Percentiles rank a stretch among this genome's conserved stretches.
phyloP scores from a whole-genome alignment of 2,113 vertebrate species.

The Leiothrix lutea region DNA sequence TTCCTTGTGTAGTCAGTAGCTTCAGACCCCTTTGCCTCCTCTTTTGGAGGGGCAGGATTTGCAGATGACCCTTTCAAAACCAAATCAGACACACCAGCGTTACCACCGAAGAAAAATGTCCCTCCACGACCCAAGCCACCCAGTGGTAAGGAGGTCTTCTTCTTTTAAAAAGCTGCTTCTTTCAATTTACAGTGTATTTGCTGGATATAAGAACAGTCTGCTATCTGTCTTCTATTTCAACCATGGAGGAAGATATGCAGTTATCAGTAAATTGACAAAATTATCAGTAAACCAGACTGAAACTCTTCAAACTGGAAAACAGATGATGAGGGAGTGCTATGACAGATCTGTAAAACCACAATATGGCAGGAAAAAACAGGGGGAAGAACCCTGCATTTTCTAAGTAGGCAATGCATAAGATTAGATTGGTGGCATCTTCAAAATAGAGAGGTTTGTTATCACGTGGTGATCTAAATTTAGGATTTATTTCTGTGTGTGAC shows the following conservation, averaged over 20 bases:
- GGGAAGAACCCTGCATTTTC: not conserved
- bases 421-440: not conserved
- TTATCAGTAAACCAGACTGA: not conserved
- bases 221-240: not conserved
- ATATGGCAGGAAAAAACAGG: not conserved
- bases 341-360: not conserved
- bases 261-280: not conserved
- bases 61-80: conserved; percentile 91
- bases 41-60: conserved; percentile 80
- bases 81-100: conserved; percentile 89
- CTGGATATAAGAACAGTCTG: not conserved
- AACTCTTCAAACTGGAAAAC: not conserved
- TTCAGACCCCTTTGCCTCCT: conserved; percentile 70
- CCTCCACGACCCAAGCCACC: conserved; percentile 93
- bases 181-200: not conserved
- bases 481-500: not conserved
- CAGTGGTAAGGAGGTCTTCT: conserved; percentile 83
- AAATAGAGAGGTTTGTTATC: not conserved
- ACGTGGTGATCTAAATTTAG: not conserved
- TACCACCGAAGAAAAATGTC: conserved; percentile 92
- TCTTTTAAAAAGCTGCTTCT: not conserved
- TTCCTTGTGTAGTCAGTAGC: conserved; percentile 60
- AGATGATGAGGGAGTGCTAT: not conserved
- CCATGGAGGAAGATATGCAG: not conserved
- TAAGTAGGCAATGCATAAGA: not conserved